Conservation (phyloP, 2,888 invertebrate species). For the Drosophila tripunctata region DNA sequence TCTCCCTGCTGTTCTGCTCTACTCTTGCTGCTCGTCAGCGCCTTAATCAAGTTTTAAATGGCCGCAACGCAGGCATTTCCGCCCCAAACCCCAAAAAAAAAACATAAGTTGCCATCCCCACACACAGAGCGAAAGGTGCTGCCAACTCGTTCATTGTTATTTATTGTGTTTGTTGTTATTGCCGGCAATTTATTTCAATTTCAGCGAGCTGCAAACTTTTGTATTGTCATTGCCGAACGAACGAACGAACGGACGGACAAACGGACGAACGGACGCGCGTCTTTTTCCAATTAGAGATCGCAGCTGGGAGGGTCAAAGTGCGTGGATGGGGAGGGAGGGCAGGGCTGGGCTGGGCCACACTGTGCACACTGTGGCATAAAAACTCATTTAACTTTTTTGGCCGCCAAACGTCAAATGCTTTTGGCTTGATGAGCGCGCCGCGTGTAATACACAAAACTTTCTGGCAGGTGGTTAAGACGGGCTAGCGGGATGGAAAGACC, state of each 20-base stretch:
- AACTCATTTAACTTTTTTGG: constrained; percentile 81
- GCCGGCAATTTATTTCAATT: constrained; percentile 82
- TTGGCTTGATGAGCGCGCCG: constrained; percentile 48
- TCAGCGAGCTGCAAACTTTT: constrained; percentile 70
- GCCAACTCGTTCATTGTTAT: constrained; percentile 78
- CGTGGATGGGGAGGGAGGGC: neutral
- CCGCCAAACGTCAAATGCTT: constrained; percentile 72
- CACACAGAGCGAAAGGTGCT: constrained; percentile 58
- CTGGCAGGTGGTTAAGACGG: constrained; percentile 56
- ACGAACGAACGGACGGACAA: constrained; percentile 61
- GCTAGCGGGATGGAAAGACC: neutral
- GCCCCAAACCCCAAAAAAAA: neutral
- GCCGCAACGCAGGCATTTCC: constrained; percentile 19
- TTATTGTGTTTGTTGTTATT: constrained; percentile 80
- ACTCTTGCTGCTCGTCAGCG: constrained; percentile 22
- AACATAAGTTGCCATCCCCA: constrained; percentile 1
- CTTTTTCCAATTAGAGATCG: constrained; percentile 79
- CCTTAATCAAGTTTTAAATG: constrained; percentile 80
- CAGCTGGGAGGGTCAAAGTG: constrained; percentile 20
- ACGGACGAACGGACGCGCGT: constrained; percentile 60
- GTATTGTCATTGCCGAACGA: constrained; percentile 74
- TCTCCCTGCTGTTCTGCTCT: neutral
- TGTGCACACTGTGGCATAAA: constrained; percentile 59
- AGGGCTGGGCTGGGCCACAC: neutral
- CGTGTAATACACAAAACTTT: constrained; percentile 67